Percentiles rank a stretch among this genome's conserved stretches.
Conservation (phyloP, 2,113 vertebrate species). For the Hucho hucho region DNA sequence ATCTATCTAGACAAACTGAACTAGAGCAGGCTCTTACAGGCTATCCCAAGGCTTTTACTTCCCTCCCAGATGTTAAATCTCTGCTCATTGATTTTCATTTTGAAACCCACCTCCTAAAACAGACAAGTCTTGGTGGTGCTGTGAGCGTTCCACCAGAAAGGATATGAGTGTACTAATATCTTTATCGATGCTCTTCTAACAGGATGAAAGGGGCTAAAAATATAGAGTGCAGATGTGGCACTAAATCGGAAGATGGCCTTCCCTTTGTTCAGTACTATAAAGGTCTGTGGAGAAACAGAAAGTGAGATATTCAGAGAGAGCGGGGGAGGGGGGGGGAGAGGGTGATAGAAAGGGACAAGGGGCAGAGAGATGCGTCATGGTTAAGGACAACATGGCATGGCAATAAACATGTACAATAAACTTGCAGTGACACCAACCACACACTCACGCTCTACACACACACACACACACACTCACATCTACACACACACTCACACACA, state of each 20-base stretch:
- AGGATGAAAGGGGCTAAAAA: slow-evolving; percentile 96
- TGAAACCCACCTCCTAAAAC: no score
- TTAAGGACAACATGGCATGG: background rate
- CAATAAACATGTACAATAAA: background rate
- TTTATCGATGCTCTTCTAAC: slow-evolving; percentile 90
- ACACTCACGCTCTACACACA: no score
- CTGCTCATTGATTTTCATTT: no score
- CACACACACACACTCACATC: background rate
- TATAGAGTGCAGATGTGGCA: slow-evolving; percentile 93
- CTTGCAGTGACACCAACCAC: background rate
- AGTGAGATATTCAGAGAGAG: slow-evolving; percentile 20
- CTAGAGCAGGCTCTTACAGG: no score
- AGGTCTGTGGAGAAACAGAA: slow-evolving; percentile 82
- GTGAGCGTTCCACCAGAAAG: slow-evolving; percentile 68
- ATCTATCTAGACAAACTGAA: no score
- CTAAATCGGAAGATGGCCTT: slow-evolving; percentile 99
- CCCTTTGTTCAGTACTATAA: slow-evolving; percentile 98
- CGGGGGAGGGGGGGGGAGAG: background rate
- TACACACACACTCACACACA: background rate
- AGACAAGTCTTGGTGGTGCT: no score
- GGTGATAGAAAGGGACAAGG: background rate
- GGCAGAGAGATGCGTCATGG: slow-evolving; percentile 56
- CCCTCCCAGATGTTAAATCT: no score
- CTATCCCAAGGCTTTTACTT: no score
- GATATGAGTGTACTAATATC: slow-evolving; percentile 99